A percentile compares a stretch with the other conserved stretches of the same genome.
Conservation (phyloP, 2,113 vertebrate species). For the Thamnaconus septentrionalis region DNA sequence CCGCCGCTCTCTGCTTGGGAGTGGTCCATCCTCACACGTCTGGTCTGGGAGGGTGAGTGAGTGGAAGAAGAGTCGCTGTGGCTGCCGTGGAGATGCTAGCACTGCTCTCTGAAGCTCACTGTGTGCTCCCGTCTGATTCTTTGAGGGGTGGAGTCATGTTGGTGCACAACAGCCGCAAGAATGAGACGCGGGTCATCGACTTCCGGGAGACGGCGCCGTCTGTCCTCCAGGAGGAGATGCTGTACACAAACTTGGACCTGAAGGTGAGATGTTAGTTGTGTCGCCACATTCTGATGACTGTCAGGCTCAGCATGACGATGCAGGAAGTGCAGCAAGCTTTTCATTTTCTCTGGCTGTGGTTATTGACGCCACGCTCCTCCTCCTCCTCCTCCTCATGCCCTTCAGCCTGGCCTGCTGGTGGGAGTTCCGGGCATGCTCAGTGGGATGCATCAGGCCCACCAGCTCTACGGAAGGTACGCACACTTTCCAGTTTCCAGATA, state of each 20-base stretch:
- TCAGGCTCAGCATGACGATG: no score
- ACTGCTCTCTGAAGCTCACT: background rate
- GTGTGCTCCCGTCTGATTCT: slow-evolving; percentile 15
- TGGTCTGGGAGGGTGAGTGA: slow-evolving; percentile 91
- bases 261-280: slow-evolving; percentile 73
- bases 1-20: slow-evolving; percentile 87
- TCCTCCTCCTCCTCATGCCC: background rate
- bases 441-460: slow-evolving; percentile 89
- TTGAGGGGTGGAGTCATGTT: slow-evolving; percentile 97
- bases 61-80: background rate
- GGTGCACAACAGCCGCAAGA: slow-evolving; percentile 91
- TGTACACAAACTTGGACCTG: slow-evolving; percentile 75
- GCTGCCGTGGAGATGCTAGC: background rate
- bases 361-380: no score
- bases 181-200: slow-evolving; percentile 89
- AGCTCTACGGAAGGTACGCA: slow-evolving; percentile 90
- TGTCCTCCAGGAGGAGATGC: slow-evolving; percentile 79
- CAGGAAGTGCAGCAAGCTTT: no score
- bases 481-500: background rate
- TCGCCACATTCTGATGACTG: background rate
- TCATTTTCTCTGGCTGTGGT: no score
- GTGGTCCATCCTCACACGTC: slow-evolving; percentile 92
- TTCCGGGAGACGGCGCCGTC: slow-evolving; percentile 93
- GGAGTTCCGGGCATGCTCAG: slow-evolving; percentile 93
- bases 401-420: slow-evolving; percentile 89